Conservation (phyloP, 2,888 invertebrate genomes). For the Acanthacorydalis orientalis region DNA sequence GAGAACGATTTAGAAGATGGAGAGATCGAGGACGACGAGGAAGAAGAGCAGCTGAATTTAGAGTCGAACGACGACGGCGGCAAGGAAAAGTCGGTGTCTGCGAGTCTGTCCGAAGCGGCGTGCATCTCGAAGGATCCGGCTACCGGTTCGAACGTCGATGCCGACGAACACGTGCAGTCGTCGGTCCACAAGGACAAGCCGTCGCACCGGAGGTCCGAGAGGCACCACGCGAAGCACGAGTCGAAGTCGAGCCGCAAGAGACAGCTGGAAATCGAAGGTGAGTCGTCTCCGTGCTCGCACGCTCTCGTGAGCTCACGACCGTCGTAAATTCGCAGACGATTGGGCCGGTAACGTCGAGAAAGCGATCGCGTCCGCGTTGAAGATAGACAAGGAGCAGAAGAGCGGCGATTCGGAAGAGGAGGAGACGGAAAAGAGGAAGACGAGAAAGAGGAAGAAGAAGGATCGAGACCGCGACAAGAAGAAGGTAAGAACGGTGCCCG, state of each 20-base stretch:
- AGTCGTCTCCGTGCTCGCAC: no score
- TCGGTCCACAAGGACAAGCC: background rate
- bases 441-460: conserved; percentile 39
- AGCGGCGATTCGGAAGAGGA: conserved; percentile 25
- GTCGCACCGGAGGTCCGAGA: background rate
- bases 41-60: conserved; percentile 32
- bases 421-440: conserved; percentile 32
- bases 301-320: no score
- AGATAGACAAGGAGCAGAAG: conserved; percentile 35
- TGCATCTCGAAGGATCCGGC: conserved; percentile 17
- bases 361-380: conserved; percentile 57
- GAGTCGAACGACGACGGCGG: conserved; percentile 27
- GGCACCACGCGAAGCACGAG: conserved; percentile 1
- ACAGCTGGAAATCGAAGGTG: conserved; percentile 22
- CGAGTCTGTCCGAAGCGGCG: conserved; percentile 12
- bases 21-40: conserved; percentile 60
- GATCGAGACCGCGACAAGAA: conserved; percentile 34
- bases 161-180: conserved; percentile 7
- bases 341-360: conserved; percentile 66
- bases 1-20: conserved; percentile 70
- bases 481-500: conserved; percentile 19
- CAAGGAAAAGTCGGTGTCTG: conserved; percentile 12
- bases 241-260: conserved; percentile 12
- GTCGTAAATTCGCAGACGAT: conserved; percentile 43
- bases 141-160: conserved; percentile 23